Evolutionary conservation across 2,113 vertebrate species (phyloP), one percentile per base, ranked within the genome.

Genomic region (Macroglossus sobrinus): DNA sequence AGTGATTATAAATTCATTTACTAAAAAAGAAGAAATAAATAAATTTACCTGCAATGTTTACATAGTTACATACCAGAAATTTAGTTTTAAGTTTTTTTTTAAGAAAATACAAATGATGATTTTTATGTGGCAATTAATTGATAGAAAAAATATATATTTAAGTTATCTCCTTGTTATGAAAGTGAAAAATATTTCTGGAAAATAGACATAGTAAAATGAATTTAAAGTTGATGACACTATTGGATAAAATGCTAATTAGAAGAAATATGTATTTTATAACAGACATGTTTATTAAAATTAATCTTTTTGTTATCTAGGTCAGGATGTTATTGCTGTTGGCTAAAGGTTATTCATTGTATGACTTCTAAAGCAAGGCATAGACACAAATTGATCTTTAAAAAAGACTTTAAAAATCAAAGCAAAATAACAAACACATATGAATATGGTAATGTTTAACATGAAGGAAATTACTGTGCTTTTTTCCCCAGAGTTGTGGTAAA

Each of bases 121-220:
- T 85, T 93, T 92, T 92, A 93, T n/a, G 30, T 91, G 21, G 90
- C 38, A n/a, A 47, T 66, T 66, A 90, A 72, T 57, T 68, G 24
- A 76, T 19, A 85, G 40, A 87, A 72, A 33, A 33, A 2, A 75
- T 38, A 55, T 76, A 38, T 74, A 89, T 75, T 93, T 91, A 57
- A n/a, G 6, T 69, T 64, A 45, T 89, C 57, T 2, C 5, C 18
- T 95, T 93, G 22, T 50, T 75, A 10, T 79, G 57, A 94, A 84
- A 87, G 50, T 59, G 26, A 71, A 86, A 87, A 89, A 84, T 87
- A 87, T 45, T 76, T 76, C 4, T 57, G 30, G 33, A 79, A 96
- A 66, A 76, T 53, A 76, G 43, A 66, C 12, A 86, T 22, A 33
- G 16, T 64, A 5, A 94, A 86, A 86, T 72, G 14, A 93, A 84